phyloP scores from a whole-genome alignment of 2,113 vertebrate genomes.

The Ascaphus truei region DNA sequence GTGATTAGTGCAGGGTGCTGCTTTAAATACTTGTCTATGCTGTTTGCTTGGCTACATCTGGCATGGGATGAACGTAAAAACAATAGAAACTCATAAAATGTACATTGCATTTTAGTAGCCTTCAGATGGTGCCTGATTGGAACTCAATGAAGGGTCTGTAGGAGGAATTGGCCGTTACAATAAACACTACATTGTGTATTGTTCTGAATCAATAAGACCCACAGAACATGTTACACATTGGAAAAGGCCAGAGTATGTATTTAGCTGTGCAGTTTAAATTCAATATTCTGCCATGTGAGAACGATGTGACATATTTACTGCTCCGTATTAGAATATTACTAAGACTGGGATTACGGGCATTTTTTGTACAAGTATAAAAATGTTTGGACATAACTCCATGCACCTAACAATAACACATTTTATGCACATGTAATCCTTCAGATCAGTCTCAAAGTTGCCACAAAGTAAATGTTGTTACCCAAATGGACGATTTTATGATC shows the following conservation, averaged over 20 bases:
- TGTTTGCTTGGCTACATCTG: constrained; percentile 42
- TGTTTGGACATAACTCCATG: constrained; percentile 28
- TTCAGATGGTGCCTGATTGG: constrained; percentile 24
- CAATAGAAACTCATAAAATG: constrained; percentile 54
- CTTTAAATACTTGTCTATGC: constrained; percentile 57
- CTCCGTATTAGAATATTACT: constrained; percentile 22
- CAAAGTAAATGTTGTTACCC: constrained; percentile 19
- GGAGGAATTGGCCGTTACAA: constrained; percentile 7
- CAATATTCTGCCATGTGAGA: constrained; percentile 2
- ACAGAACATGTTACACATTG: neutral
- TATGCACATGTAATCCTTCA: constrained; percentile 25
- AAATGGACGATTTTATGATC: constrained; percentile 33
- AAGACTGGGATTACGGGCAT: constrained; percentile 15
- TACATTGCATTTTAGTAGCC: constrained; percentile 39
- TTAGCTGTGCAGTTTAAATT: constrained; percentile 16
- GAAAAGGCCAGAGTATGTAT: neutral
- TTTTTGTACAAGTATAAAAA: constrained; percentile 20
- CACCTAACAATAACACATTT: constrained; percentile 26
- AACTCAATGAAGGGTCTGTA: constrained; percentile 44
- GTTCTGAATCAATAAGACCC: constrained; percentile 26
- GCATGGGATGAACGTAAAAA: constrained; percentile 43
- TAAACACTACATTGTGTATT: constrained; percentile 40
- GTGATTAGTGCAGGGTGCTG: too few relatives aligned
- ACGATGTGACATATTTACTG: constrained; percentile 21
- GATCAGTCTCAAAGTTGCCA: constrained; percentile 20